Conservation (phyloP, 2,888 invertebrate species). For the Lasius platythorax region DNA sequence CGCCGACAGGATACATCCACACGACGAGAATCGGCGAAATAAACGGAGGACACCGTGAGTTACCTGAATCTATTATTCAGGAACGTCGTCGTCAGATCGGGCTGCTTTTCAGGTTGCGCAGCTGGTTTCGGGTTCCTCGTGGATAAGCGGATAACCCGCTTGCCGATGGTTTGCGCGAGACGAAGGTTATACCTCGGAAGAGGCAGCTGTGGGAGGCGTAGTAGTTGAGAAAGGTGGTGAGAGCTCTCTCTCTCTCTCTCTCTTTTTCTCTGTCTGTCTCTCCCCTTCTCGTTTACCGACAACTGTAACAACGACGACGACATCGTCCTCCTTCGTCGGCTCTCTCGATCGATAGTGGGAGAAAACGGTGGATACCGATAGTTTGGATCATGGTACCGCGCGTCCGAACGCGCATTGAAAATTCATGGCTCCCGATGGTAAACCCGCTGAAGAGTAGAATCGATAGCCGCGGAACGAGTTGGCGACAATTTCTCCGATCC, state of each 20-base stretch:
- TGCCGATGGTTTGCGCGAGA: constrained; percentile 1
- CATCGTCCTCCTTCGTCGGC: constrained; percentile 37
- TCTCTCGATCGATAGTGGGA: constrained; percentile 64
- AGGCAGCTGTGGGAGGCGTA: constrained; percentile 9
- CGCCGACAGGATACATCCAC: background rate
- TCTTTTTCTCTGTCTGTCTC: background rate
- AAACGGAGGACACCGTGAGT: constrained; percentile 29
- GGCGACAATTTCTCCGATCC: constrained; percentile 63
- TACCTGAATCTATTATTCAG: constrained; percentile 54
- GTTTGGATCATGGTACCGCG: constrained; percentile 49
- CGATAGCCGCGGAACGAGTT: constrained; percentile 66
- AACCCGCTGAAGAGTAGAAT: constrained; percentile 55
- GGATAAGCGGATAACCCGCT: constrained; percentile 50
- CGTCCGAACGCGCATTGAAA: constrained; percentile 60
- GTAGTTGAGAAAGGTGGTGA: constrained; percentile 12
- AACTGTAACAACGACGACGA: constrained; percentile 36
- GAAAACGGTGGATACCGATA: constrained; percentile 65
- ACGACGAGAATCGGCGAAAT: constrained; percentile 7
- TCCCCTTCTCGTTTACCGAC: constrained; percentile 50
- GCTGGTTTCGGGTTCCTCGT: constrained; percentile 39
- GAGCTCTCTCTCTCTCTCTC: constrained; percentile 8
- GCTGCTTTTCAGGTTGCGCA: constrained; percentile 41
- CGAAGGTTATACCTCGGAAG: constrained; percentile 23
- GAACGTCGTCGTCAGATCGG: constrained; percentile 35
- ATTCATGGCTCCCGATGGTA: constrained; percentile 68